Evolutionary conservation across 2,888 invertebrate species (phyloP), one percentile per base, ranked within the genome.

Genomic region (Mythimna ferrago): DNA sequence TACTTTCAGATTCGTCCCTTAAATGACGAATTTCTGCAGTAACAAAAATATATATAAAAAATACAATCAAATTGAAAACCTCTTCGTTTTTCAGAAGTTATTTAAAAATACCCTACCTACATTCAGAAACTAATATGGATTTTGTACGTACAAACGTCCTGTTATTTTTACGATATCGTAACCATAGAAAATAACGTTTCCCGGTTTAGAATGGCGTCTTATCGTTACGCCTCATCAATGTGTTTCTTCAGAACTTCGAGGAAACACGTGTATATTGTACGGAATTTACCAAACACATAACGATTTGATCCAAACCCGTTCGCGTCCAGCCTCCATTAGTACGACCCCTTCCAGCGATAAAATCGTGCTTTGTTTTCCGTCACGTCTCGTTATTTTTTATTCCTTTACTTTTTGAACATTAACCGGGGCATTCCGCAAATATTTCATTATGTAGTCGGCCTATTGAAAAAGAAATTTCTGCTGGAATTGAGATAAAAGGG

Each of bases 351-450:
- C 89, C 86, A 89, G 84, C 92, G 93, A 94, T 95, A 94, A 94
- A 93, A 94, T 93, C 91, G 92, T 92, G 93, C 92, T 94, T 94
- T 94, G 93, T 94, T 93, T 92, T 88, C 89, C 93, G 92, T 94
- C 94, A 94, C 94, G 93, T 94, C 85, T 90, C 89, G 89, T 93
- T 93, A 93, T 93, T 94, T 94, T 94, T 94, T 92, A 92, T 92
- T 89, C 86, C 83, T 84, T 86, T 90, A 87, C 87, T 93, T 91
- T 93, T 92, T 89, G 82, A 92, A 88, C 91, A 91, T 91, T 91
- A 93, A 90, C 90, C 89, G 89, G 89, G 85, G 89, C 88, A 90
- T 93, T 91, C 91, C 90, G 92, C 91, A 93, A 93, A 93, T 93
- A 92, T 93, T 93, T 93, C 91, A 93, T 93, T 91, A 91, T 89